Conservation (phyloP, 1,140 invertebrate species). For the Drosophila sucinea region DNA sequence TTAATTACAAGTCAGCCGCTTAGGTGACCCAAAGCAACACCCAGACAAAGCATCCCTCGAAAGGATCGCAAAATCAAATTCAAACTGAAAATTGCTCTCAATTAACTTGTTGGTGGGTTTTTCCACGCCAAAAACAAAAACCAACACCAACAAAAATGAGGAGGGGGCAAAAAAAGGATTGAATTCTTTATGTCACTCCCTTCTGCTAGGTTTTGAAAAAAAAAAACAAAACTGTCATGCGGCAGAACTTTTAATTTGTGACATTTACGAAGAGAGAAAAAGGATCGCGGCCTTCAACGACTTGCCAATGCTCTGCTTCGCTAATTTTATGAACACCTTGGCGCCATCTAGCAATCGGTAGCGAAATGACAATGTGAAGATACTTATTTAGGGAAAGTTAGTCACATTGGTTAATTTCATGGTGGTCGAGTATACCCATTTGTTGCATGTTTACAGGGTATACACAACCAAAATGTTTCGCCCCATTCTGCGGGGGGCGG, state of each 20-base stretch:
- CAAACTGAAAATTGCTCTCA: slow-evolving; percentile 64
- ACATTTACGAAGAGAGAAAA: slow-evolving; percentile 33
- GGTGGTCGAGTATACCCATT: background rate
- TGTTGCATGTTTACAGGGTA: background rate
- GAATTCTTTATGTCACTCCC: slow-evolving; percentile 29
- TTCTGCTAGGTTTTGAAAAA: background rate
- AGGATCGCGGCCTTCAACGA: background rate
- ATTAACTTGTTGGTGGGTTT: slow-evolving; percentile 56
- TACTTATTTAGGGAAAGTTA: no score
- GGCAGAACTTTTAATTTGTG: slow-evolving; percentile 67
- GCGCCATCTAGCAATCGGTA: no score
- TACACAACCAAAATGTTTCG: slow-evolving; percentile 2
- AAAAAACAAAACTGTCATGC: slow-evolving; percentile 11
- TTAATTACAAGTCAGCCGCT: slow-evolving; percentile 23
- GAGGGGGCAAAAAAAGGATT: slow-evolving; percentile 30
- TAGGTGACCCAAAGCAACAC: slow-evolving; percentile 12
- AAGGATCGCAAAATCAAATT: slow-evolving; percentile 31
- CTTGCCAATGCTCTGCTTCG: background rate
- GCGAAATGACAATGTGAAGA: no score
- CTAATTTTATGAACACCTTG: no score
- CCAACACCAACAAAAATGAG: background rate
- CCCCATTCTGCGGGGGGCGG: background rate
- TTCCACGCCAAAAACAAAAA: slow-evolving; percentile 5
- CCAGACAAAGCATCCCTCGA: background rate
- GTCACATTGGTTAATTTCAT: no score